A percentile compares a stretch with the other conserved stretches of the same genome.
Evolutionary conservation across 2,888 invertebrate genomes (phyloP).

Genomic region (Trachelus tabidus): DNA sequence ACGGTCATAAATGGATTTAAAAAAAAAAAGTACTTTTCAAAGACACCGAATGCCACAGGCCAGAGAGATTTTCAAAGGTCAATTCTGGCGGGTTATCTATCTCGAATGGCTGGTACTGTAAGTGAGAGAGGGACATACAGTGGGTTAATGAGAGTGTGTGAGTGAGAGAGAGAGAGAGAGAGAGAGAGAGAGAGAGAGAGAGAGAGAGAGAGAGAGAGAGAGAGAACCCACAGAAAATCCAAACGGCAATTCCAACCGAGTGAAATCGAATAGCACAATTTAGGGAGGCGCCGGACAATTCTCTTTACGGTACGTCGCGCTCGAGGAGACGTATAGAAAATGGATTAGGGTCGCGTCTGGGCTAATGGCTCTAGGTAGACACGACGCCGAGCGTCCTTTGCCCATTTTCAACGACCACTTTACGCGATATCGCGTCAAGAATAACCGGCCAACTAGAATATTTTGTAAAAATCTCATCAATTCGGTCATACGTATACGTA

Average conservation of each 20-base stretch:
- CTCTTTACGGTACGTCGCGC: neutral
- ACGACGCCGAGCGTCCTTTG: neutral
- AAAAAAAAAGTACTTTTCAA: neutral
- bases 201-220: neutral
- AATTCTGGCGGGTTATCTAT: neutral
- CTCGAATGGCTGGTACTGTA: neutral
- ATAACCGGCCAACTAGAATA: neutral
- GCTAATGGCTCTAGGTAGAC: neutral
- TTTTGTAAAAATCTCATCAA: neutral
- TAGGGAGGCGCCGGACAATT: neutral
- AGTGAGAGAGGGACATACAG: conserved; percentile 8
- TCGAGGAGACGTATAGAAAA: conserved; percentile 10
- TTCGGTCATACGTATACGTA: neutral
- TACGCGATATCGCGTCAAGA: neutral
- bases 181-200: neutral
- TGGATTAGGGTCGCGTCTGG: conserved; percentile 14
- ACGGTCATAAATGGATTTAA: neutral
- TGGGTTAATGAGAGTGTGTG: neutral
- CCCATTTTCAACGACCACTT: neutral
- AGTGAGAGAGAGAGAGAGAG: conserved; percentile 4
- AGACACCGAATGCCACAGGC: neutral
- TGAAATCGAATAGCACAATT: conserved; percentile 17
- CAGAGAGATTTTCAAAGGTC: neutral
- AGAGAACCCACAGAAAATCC: conserved; percentile 16
- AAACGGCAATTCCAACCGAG: conserved; percentile 16